These are phyloP conservation scores for Tetragonula clypearis DNA, from an alignment of 1,140 invertebrate species.

Conservation along the genomic window DNA sequence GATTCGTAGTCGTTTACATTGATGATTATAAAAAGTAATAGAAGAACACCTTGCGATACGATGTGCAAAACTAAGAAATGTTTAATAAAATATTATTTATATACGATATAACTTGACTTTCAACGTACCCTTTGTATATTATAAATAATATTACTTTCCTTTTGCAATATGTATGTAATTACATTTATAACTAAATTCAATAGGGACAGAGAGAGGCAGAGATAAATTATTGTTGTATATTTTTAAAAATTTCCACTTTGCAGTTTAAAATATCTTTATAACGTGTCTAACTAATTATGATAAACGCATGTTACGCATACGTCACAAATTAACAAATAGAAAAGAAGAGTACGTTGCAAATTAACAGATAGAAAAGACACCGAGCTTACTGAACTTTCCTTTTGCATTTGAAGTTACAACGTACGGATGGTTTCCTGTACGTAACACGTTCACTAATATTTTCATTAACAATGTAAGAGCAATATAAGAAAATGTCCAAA, in stretches of 20 bases:
- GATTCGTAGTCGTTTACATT: not conserved
- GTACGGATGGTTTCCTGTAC: not conserved
- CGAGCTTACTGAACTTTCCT: not conserved
- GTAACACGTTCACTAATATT: conserved; percentile 28
- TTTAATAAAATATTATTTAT: conserved; percentile 5
- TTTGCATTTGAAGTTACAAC: not conserved
- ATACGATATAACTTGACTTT: conserved; percentile 17
- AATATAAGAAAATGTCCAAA: conserved; percentile 22
- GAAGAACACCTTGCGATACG: not conserved
- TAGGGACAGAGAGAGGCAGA: not conserved
- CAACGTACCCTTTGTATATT: not conserved
- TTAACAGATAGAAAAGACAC: not conserved
- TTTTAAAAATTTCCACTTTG: not conserved
- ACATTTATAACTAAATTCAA: not conserved
- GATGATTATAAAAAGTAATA: not conserved
- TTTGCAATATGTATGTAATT: not conserved
- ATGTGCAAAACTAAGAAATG: conserved; percentile 8
- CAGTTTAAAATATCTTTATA: not conserved
- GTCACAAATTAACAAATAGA: no score
- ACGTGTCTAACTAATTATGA: not conserved
- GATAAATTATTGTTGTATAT: not conserved
- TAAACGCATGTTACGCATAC: not conserved
- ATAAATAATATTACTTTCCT: not conserved
- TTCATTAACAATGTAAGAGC: not conserved
- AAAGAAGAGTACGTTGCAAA: no score